Conservation (phyloP, 2,888 invertebrate species). For the Helleia helle region DNA sequence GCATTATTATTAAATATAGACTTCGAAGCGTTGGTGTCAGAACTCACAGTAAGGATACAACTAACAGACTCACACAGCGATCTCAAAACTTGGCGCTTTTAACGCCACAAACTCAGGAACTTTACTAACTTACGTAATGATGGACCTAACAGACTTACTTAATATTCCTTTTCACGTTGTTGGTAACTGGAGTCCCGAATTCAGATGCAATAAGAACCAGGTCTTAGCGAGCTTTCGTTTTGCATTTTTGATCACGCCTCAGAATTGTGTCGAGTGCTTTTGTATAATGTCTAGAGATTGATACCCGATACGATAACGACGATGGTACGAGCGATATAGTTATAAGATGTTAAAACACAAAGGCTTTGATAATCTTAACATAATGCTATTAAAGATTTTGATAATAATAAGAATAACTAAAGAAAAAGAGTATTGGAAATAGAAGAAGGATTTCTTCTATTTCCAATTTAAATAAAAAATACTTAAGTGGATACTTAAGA, state of each 20-base stretch:
- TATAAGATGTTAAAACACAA: neutral
- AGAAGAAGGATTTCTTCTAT: no score
- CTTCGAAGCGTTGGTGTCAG: no score
- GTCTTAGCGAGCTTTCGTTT: constrained; percentile 14
- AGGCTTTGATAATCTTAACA: no score
- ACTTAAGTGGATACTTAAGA: no score
- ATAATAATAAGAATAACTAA: no score
- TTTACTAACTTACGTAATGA: neutral
- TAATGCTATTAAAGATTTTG: neutral
- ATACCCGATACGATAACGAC: constrained; percentile 19
- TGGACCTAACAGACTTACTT: constrained; percentile 3
- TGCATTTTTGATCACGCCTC: constrained; percentile 22
- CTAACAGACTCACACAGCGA: neutral
- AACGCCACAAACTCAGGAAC: neutral
- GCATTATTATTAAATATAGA: no score
- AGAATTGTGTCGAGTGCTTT: constrained; percentile 17
- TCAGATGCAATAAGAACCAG: constrained; percentile 14
- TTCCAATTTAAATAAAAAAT: no score
- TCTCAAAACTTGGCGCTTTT: constrained; percentile 6
- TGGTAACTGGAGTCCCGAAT: constrained; percentile 1
- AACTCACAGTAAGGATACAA: no score
- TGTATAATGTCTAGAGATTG: constrained; percentile 17
- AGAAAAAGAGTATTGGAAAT: neutral
- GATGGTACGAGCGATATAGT: neutral
- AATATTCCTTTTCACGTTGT: constrained; percentile 5